These are phyloP conservation scores for Ennomos erosarius DNA, from an alignment of 2,888 invertebrate species.

Conservation along the genomic window DNA sequence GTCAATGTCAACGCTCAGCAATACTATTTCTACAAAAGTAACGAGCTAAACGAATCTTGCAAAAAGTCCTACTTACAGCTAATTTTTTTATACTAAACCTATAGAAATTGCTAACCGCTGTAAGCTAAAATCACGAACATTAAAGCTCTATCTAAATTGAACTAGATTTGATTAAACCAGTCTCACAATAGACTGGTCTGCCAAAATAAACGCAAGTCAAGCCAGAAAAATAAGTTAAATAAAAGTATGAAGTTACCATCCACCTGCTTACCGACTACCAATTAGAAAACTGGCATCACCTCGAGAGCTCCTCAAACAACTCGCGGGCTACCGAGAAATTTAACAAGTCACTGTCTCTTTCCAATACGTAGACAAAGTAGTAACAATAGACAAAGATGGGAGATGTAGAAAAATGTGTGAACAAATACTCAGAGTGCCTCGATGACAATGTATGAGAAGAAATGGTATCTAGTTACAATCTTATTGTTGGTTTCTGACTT, in stretches of 20 bases:
- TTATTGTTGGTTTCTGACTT: slow-evolving; percentile 7
- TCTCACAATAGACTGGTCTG: too few species aligned
- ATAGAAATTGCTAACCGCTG: too few species aligned
- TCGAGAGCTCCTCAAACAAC: slow-evolving; percentile 66
- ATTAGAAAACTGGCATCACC: slow-evolving; percentile 53
- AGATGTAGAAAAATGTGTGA: slow-evolving; percentile 60
- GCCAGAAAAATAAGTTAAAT: neutral
- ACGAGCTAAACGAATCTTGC: too few species aligned
- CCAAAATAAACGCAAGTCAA: too few species aligned
- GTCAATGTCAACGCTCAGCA: too few species aligned
- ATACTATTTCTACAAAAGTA: too few species aligned
- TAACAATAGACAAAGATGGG: slow-evolving; percentile 42
- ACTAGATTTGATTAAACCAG: too few species aligned
- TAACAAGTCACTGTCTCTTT: slow-evolving; percentile 54
- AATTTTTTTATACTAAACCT: too few species aligned
- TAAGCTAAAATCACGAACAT: too few species aligned
- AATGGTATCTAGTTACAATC: slow-evolving; percentile 22
- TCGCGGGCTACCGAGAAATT: slow-evolving; percentile 75
- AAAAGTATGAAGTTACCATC: neutral
- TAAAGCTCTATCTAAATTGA: too few species aligned
- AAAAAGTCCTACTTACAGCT: too few species aligned
- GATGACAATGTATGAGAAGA: slow-evolving; percentile 26
- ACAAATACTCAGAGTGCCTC: slow-evolving; percentile 53
- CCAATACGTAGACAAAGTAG: slow-evolving; percentile 39
- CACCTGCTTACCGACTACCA: slow-evolving; percentile 40